Evolutionary conservation across 37 sponge, comb jelly and placozoan species (phyloP).

Genomic region (Dysidea cf. avara): DNA sequence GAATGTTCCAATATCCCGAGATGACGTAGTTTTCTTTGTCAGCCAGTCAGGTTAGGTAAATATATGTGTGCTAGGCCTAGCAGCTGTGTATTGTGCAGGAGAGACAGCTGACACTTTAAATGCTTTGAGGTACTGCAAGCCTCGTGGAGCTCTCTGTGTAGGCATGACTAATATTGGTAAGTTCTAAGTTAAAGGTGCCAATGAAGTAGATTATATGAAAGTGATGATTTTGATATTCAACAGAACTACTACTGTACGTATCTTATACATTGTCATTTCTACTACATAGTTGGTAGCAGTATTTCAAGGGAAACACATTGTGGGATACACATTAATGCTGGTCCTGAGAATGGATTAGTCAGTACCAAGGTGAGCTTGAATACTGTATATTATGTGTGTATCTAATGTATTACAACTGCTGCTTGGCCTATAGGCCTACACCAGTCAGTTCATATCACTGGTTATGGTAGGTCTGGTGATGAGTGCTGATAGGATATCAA

Average conservation of each 20-base stretch:
- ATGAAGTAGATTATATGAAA: no score
- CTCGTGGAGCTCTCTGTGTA: slow-evolving; percentile 86
- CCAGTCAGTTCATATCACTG: slow-evolving; percentile 94
- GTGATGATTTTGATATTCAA: no score
- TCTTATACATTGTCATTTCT: no score
- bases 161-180: slow-evolving; percentile 96
- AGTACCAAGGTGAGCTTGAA: slow-evolving; percentile 92
- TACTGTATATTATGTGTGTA: no score
- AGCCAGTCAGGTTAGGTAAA: slow-evolving; percentile 83
- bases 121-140: slow-evolving; percentile 96
- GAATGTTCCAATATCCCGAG: slow-evolving; percentile 92
- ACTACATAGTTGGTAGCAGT: slow-evolving; percentile 91
- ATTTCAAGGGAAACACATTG: slow-evolving; percentile 95
- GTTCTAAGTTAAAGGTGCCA: no score
- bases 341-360: slow-evolving; percentile 99
- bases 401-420: background rate
- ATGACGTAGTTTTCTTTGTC: slow-evolving; percentile 97
- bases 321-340: slow-evolving; percentile 98
- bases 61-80: background rate
- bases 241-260: no score
- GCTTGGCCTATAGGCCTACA: slow-evolving; percentile 85
- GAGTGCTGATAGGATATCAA: slow-evolving; percentile 90
- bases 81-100: slow-evolving; percentile 43
- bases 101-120: slow-evolving; percentile 99
- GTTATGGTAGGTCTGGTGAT: slow-evolving; percentile 98